These are phyloP conservation scores for Lagocephalus sceleratus DNA, from an alignment of 2,797 vertebrate species.

Conservation along the genomic window DNA sequence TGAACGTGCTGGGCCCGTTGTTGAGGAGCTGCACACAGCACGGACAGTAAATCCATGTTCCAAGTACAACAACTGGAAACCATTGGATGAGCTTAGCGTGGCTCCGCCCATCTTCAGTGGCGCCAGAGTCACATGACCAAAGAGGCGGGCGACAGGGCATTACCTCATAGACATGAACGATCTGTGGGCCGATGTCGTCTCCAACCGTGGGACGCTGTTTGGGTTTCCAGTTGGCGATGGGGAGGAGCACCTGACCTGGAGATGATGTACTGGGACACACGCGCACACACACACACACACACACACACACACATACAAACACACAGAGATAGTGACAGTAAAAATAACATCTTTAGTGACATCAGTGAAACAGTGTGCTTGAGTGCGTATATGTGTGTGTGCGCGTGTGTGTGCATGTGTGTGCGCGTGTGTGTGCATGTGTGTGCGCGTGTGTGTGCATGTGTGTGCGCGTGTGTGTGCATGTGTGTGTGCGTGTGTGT, in stretches of 20 bases:
- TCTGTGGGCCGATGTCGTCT: slow-evolving; percentile 91
- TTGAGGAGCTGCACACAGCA: slow-evolving; percentile 84
- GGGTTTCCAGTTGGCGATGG: slow-evolving; percentile 89
- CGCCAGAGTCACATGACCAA: no score
- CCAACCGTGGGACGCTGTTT: slow-evolving; percentile 80
- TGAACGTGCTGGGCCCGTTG: slow-evolving; percentile 91
- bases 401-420: not conserved
- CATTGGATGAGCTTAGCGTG: no score
- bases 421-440: slow-evolving; percentile 11
- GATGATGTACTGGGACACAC: slow-evolving; percentile 78
- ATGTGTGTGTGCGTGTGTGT: not conserved
- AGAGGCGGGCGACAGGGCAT: no score
- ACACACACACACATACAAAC: not conserved
- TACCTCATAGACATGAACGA: slow-evolving; percentile 93
- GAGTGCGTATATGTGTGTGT: not conserved
- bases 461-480: not conserved
- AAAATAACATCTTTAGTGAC: not conserved
- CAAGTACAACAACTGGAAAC: no score
- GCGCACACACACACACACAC: slow-evolving; percentile 2
- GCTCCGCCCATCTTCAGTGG: not conserved
- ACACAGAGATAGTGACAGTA: no score
- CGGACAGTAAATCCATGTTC: no score
- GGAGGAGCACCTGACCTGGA: slow-evolving; percentile 90
- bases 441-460: no score
- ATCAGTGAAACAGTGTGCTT: no score